Evolutionary conservation across 2,888 invertebrate genomes (phyloP).

Genomic region (Drosophila colorata): DNA sequence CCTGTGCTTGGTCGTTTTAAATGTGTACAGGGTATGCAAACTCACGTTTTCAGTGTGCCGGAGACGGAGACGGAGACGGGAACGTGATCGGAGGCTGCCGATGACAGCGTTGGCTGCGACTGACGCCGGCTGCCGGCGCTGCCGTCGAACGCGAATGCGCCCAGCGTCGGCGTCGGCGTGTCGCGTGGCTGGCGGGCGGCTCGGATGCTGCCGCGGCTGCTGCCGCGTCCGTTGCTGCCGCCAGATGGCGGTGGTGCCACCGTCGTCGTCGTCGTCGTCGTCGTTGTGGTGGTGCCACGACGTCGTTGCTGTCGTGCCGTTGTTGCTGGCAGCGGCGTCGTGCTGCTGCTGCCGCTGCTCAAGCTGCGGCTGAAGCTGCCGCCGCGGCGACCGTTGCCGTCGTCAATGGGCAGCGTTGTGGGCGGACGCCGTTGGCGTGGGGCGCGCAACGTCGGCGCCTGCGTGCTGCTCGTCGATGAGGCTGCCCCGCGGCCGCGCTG

Average conservation of each 20-base stretch:
- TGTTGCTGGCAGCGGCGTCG: constrained; percentile 60
- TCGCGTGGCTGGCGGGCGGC: constrained; percentile 70
- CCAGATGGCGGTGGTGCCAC: constrained; percentile 10
- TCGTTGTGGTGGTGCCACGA: constrained; percentile 34
- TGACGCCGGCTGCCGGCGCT: constrained; percentile 46
- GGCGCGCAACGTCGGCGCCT: constrained; percentile 85
- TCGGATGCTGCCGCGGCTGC: constrained; percentile 49
- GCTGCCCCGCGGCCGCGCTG: constrained; percentile 64
- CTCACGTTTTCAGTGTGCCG: constrained; percentile 83
- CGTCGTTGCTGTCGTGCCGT: constrained; percentile 43
- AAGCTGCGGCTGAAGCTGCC: constrained; percentile 38
- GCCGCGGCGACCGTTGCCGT: constrained; percentile 44
- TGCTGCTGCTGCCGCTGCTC: constrained; percentile 28
- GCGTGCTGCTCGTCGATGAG: constrained; percentile 77
- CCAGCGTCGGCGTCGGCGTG: constrained; percentile 45
- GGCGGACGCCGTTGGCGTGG: constrained; percentile 80
- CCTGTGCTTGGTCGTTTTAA: not conserved
- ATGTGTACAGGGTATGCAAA: constrained; percentile 28
- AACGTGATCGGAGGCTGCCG: constrained; percentile 20
- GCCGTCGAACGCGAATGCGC: constrained; percentile 10
- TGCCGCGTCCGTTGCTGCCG: constrained; percentile 15
- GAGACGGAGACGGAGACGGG: constrained; percentile 4
- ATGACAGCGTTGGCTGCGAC: constrained; percentile 36
- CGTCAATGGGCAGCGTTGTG: constrained; percentile 63
- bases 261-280: constrained; percentile 39